These are phyloP conservation scores for Drosophila paranaensis DNA, from an alignment of 2,888 invertebrate genomes.

Conservation along the genomic window DNA sequence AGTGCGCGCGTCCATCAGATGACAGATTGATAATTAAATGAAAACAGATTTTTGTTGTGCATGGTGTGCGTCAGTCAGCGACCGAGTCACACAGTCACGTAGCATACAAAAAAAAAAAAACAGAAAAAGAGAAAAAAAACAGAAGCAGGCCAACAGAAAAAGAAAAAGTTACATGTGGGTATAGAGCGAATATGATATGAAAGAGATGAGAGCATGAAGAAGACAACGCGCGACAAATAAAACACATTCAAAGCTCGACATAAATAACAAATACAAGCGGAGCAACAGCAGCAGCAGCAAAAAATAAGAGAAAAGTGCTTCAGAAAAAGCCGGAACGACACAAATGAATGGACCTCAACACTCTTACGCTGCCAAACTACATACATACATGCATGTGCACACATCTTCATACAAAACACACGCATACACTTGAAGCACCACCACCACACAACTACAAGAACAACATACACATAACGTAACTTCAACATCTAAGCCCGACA, in stretches of 20 bases:
- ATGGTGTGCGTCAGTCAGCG: slow-evolving; percentile 41
- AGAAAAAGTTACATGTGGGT: slow-evolving; percentile 58
- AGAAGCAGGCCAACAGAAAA: slow-evolving; percentile 36
- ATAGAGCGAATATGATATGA: slow-evolving; percentile 42
- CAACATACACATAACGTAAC: slow-evolving; percentile 40
- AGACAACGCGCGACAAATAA: slow-evolving; percentile 37
- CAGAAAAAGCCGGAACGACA: slow-evolving; percentile 47
- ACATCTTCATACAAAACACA: slow-evolving; percentile 44
- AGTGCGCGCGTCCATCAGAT: slow-evolving; percentile 16
- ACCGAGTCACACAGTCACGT: slow-evolving; percentile 50
- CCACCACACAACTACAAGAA: slow-evolving; percentile 17
- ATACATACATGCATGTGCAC: slow-evolving; percentile 38
- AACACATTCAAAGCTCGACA: slow-evolving; percentile 39
- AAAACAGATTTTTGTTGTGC: slow-evolving; percentile 40
- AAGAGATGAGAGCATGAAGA: slow-evolving; percentile 33
- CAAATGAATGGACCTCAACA: slow-evolving; percentile 66
- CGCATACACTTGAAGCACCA: slow-evolving; percentile 44
- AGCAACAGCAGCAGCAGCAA: background rate
- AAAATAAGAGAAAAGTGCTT: slow-evolving; percentile 29
- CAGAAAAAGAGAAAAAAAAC: slow-evolving; percentile 6
- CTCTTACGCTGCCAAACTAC: slow-evolving; percentile 60
- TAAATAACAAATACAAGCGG: slow-evolving; percentile 42
- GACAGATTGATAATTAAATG: slow-evolving; percentile 24
- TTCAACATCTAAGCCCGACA: slow-evolving; percentile 39
- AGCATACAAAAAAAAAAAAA: slow-evolving; percentile 41